Base-by-base conservation (phyloP, 2,888 invertebrate genomes). In the Epistrophella euchroma region DNA sequence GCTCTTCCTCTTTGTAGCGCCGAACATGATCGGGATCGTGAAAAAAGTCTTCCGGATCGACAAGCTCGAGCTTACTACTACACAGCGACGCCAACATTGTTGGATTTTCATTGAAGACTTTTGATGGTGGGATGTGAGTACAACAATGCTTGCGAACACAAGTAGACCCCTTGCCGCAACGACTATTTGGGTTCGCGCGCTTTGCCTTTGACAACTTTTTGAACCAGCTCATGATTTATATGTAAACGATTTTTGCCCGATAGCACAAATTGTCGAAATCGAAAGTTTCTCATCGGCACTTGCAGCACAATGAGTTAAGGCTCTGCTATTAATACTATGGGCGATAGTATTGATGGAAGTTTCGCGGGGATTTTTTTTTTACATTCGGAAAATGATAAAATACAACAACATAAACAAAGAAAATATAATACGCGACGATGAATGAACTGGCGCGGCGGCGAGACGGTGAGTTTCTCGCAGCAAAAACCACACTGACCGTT, bases 161-260 rank as follows among this genome's bases (percentile, higher is more conserved):
- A 35, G 76, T 52, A 15, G 32, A 13, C 0, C 68, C 37, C 17
- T 9, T 13, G 17, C 9, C 4, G 7, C 64, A 68, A 17, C 28
- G 35, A 72, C 88, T 90, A 90, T 85, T 89, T 89, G 37, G 93
- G 91, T 90, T 94, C 94, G 74, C 94, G 93, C 88, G 92, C 91
- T 90, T 94, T 94, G 90, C 93, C 93, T 82, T 93, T 93, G 93
- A 95, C 94, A 93, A 94, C 93, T 92, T 95, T 95, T 91, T 95
- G 94, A 94, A 94, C 94, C 94, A 95, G 90, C 92, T 94, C 95
- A 94, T 95, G 93, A 89, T 93, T 92, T 88, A 94, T 94, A 70
- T 91, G 93, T 90, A 91, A 93, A 93, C 94, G 94, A 94, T 94
- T 95, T 90, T 93, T 93, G 88, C 94, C 94, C 93, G 95, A 94